phyloP scores from a whole-genome alignment of 2,888 invertebrate genomes.

The Leptogaster cylindrica region DNA sequence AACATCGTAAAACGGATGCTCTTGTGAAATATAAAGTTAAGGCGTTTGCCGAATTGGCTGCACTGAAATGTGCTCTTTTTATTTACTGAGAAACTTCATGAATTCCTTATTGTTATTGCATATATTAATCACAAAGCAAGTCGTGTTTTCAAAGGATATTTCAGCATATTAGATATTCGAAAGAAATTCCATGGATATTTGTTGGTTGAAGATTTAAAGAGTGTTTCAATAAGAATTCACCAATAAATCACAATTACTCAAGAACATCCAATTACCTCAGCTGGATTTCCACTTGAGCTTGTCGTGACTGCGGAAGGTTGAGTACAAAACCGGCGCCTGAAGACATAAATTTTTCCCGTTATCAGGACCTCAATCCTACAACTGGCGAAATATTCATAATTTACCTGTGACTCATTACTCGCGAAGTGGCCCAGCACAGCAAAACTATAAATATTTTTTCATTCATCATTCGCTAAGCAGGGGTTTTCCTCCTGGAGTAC shows the following conservation, averaged over 20 bases:
- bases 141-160: no score
- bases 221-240: not conserved
- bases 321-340: constrained; percentile 21
- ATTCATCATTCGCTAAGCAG: constrained; percentile 12
- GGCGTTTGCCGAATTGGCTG: constrained; percentile 7
- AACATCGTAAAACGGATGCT: constrained; percentile 23
- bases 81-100: not conserved
- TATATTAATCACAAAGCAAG: no score
- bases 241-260: constrained; percentile 17
- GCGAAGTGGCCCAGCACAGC: constrained; percentile 6
- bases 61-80: constrained; percentile 24
- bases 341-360: constrained; percentile 19
- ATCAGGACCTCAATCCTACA: constrained; percentile 11
- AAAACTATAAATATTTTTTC: constrained; percentile 19
- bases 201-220: not conserved
- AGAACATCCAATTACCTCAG: constrained; percentile 2
- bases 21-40: not conserved
- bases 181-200: no score
- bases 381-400: constrained; percentile 25
- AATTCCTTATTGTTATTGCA: no score
- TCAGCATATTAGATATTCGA: no score
- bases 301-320: constrained; percentile 13
- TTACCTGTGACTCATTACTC: not conserved
- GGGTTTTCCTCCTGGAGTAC: not conserved
- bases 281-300: not conserved